Base-by-base conservation (phyloP, 2,797 vertebrate species). In the Alexandromys oeconomus region DNA sequence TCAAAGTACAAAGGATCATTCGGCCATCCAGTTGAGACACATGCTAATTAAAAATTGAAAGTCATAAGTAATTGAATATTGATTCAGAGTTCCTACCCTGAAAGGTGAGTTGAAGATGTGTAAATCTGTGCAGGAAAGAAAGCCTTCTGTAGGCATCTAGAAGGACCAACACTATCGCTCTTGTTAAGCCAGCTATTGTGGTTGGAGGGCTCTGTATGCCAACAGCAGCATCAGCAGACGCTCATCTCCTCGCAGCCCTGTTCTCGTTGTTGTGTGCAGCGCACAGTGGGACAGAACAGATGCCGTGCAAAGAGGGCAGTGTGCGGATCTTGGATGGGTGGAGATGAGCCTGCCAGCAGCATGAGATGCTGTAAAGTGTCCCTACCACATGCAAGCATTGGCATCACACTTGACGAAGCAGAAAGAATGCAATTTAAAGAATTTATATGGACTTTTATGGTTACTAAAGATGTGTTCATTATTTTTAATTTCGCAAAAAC, bases 21-120 rank as follows among this genome's bases (percentile, higher is more conserved):
- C 85, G 74, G 48, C 63, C 65, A 46, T 69, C 79, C 80, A 81
- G 76, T 29, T 81, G 87, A 93, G 78, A 90, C 48, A 61, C 71
- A 43, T 29, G 69, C 80, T 95, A 94, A 96, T 97, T 96, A 95
- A 95, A 95, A 77, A 87, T 74, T 51, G 91, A 94, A 94, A 92
- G 76, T 96, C 84, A 31, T 84, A 87, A 95, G 89, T 96, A 95
- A 92, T 89, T 96, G 96, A 96, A 96, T 97, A 97, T 74, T 90
- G 93, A 91, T 84, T 74, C 54, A 51, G 61, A 59, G 34, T 79
- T 93, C 77, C 48, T 92, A 43, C 43, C 84, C 80, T n/a, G 54
- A 79, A 87, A 91, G 89, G 27, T 57, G 67, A 84, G 61, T 43
- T 92, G 94, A 95, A 40, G 71, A 93, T 48, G 29, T 25, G 81